phyloP scores from a whole-genome alignment of 2,888 invertebrate species.

The Mimas tiliae region DNA sequence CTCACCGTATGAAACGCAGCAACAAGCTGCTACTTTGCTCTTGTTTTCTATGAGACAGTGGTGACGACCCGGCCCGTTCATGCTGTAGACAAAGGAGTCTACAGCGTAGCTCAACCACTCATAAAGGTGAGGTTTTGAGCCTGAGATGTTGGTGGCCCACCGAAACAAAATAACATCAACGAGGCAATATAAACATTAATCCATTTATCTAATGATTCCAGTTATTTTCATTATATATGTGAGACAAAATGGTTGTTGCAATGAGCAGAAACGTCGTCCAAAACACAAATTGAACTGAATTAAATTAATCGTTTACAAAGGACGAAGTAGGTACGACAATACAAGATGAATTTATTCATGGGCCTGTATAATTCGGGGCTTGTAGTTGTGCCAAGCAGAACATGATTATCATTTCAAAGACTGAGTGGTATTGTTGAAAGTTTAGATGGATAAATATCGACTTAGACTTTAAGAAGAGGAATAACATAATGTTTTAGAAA shows the following conservation, averaged over 20 bases:
- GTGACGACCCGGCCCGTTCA: too few relatives aligned
- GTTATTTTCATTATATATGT: not conserved
- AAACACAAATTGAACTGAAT: constrained; percentile 29
- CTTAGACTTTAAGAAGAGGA: not conserved
- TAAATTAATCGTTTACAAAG: constrained; percentile 31
- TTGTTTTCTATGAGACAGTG: too few relatives aligned
- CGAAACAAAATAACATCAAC: too few relatives aligned
- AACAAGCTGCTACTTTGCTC: too few relatives aligned
- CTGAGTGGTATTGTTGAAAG: constrained; percentile 3
- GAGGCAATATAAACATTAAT: too few relatives aligned
- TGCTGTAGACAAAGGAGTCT: too few relatives aligned
- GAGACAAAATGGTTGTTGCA: constrained; percentile 1
- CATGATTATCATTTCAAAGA: constrained; percentile 21
- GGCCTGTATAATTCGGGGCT: constrained; percentile 16
- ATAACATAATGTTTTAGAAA: not conserved
- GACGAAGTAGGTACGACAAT: constrained; percentile 28
- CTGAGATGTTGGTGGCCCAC: too few relatives aligned
- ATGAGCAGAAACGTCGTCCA: constrained; percentile 10
- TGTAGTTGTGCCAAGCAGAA: constrained; percentile 16
- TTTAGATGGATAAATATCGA: constrained; percentile 2
- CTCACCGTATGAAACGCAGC: too few relatives aligned
- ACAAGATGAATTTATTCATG: constrained; percentile 29
- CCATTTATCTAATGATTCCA: too few relatives aligned
- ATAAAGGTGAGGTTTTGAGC: too few relatives aligned
- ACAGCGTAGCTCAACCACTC: too few relatives aligned